Conservation (phyloP, 1,140 invertebrate species). For the Drosophila micromelanica region DNA sequence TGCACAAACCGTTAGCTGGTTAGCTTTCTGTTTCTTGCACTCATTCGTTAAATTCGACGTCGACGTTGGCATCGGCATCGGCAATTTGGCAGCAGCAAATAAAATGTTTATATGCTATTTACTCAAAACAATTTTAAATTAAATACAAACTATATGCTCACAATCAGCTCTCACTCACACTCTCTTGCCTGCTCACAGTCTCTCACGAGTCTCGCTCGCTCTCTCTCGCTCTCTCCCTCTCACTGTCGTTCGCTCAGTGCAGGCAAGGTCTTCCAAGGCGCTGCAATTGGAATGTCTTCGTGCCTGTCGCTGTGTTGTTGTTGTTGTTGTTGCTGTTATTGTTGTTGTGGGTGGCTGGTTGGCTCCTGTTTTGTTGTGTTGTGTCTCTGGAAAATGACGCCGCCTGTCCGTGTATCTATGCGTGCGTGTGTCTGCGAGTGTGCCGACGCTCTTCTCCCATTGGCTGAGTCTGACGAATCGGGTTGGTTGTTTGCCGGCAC, state of each 20-base stretch:
- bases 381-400: slow-evolving; percentile 80
- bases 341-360: slow-evolving; percentile 63
- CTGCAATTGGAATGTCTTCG: slow-evolving; percentile 79
- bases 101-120: slow-evolving; percentile 83
- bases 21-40: slow-evolving; percentile 46
- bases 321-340: slow-evolving; percentile 22
- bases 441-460: slow-evolving; percentile 60
- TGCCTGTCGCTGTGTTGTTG: slow-evolving; percentile 50
- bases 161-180: slow-evolving; percentile 27
- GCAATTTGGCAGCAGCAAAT: slow-evolving; percentile 77
- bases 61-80: slow-evolving; percentile 6
- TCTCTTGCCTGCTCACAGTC: slow-evolving; percentile 18
- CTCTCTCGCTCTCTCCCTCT: slow-evolving; percentile 13
- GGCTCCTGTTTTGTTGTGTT: slow-evolving; percentile 77
- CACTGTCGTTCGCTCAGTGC: slow-evolving; percentile 29
- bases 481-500: slow-evolving; percentile 68
- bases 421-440: slow-evolving; percentile 37
- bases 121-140: slow-evolving; percentile 83
- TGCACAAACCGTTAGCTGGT: slow-evolving; percentile 46
- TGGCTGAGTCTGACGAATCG: slow-evolving; percentile 64
- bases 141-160: slow-evolving; percentile 64
- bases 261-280: slow-evolving; percentile 65
- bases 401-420: slow-evolving; percentile 47
- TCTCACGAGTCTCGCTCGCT: slow-evolving; percentile 12
- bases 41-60: slow-evolving; percentile 55